These are phyloP conservation scores for Pristionchus japonicus DNA, from an alignment of 2,888 invertebrate genomes.

Conservation along the genomic window DNA sequence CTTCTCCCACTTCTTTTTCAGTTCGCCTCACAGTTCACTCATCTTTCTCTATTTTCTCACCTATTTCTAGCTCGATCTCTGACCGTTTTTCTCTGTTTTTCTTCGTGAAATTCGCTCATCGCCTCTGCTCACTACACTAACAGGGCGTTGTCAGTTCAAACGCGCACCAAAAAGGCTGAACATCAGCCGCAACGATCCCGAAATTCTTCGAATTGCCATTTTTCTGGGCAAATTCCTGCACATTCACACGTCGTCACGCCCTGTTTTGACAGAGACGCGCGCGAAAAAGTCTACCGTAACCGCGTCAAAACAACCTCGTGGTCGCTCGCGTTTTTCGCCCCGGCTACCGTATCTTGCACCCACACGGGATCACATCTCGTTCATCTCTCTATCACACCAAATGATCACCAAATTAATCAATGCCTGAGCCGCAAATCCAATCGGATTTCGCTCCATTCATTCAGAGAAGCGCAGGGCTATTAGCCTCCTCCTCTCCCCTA, in stretches of 20 bases:
- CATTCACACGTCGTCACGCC: slow-evolving; percentile 16
- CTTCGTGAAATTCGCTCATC: neutral
- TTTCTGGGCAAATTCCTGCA: neutral
- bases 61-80: neutral
- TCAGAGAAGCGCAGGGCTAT: neutral
- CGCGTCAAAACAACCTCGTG: neutral
- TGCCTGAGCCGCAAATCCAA: neutral
- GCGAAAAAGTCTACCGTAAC: slow-evolving; percentile 26
- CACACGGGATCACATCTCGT: neutral
- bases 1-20: neutral
- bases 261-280: neutral
- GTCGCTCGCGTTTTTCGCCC: neutral
- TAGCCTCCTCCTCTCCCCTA: neutral
- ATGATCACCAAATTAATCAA: neutral
- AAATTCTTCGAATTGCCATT: neutral
- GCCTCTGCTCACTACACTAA: too few species aligned
- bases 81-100: neutral
- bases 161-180: neutral
- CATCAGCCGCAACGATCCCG: slow-evolving; percentile 9
- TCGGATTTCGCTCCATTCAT: neutral
- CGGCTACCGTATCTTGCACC: neutral
- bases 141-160: slow-evolving; percentile 2
- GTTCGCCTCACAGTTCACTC: neutral
- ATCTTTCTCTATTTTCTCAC: neutral
- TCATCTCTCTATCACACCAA: neutral